Percentiles rank a stretch among this genome's conserved stretches.
phyloP scores from a whole-genome alignment of 1,140 invertebrate species.

The Habropoda laboriosa region DNA sequence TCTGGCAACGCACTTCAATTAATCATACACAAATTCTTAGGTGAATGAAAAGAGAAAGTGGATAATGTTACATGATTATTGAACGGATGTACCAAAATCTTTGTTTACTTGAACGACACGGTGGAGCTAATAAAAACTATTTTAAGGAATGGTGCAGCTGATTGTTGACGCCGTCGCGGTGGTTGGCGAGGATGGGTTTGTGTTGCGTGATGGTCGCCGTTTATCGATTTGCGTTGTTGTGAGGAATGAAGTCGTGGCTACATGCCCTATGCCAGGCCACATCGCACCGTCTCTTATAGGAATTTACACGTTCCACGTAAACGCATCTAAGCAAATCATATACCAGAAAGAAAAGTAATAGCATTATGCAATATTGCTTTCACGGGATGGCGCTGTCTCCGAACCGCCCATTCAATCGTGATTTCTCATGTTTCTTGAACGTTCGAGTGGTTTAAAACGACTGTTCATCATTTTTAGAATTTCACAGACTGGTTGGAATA shows the following conservation, averaged over 20 bases:
- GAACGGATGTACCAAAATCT: slow-evolving; percentile 8
- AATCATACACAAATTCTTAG: background rate
- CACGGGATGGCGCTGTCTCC: background rate
- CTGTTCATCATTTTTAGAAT: too few species aligned
- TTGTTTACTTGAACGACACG: too few species aligned
- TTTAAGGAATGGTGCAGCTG: slow-evolving; percentile 31
- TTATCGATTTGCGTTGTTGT: slow-evolving; percentile 65
- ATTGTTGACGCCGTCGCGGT: slow-evolving; percentile 35
- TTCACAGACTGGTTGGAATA: too few species aligned
- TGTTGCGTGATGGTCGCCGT: slow-evolving; percentile 59
- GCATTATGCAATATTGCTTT: slow-evolving; percentile 3
- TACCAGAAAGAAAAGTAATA: slow-evolving; percentile 10
- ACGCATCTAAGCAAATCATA: slow-evolving; percentile 16
- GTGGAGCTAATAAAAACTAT: too few species aligned
- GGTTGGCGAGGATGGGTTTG: slow-evolving; percentile 39
- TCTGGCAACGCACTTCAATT: background rate
- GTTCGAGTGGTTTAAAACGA: too few species aligned
- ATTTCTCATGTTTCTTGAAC: background rate
- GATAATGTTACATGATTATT: slow-evolving; percentile 1
- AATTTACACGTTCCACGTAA: background rate
- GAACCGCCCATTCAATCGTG: background rate
- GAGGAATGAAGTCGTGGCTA: slow-evolving; percentile 52
- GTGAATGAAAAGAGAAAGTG: background rate
- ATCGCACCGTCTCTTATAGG: background rate
- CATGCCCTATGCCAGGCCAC: slow-evolving; percentile 36